Conservation (phyloP, 2,888 invertebrate species). For the Pachycephus smyrnensis region DNA sequence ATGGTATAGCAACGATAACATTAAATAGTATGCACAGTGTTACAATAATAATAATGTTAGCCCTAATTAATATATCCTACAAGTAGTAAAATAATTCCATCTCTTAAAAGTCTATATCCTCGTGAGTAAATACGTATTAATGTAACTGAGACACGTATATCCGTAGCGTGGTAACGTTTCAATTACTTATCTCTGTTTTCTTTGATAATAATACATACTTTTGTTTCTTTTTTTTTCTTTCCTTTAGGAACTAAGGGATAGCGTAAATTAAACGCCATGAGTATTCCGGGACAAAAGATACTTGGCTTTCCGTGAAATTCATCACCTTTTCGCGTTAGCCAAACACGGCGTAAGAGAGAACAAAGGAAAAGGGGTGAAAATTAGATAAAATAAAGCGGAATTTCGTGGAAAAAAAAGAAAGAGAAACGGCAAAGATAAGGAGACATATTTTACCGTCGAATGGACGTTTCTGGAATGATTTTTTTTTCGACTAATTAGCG, state of each 20-base stretch:
- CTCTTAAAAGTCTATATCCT: background rate
- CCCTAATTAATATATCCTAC: slow-evolving; percentile 11
- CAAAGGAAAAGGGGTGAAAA: slow-evolving; percentile 7
- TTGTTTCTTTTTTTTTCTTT: background rate
- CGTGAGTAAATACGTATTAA: background rate
- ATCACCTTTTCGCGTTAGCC: background rate
- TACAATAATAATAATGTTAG: background rate
- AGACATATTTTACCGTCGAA: background rate
- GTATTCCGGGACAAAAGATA: background rate
- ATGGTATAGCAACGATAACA: background rate
- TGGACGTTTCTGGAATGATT: background rate
- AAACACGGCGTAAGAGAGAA: background rate
- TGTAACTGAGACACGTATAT: background rate
- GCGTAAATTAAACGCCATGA: background rate
- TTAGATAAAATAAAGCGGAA: slow-evolving; percentile 6
- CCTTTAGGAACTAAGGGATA: background rate
- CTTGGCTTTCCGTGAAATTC: background rate
- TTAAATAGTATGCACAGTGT: background rate
- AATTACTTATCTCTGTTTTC: background rate
- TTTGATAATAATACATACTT: background rate
- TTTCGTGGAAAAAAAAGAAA: background rate
- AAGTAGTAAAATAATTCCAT: slow-evolving; percentile 3
- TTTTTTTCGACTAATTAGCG: background rate
- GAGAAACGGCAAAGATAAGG: background rate
- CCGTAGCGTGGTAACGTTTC: background rate